Evolutionary conservation across 2,797 vertebrate species (phyloP).

Genomic region (Hyperoplus lanceolatus): DNA sequence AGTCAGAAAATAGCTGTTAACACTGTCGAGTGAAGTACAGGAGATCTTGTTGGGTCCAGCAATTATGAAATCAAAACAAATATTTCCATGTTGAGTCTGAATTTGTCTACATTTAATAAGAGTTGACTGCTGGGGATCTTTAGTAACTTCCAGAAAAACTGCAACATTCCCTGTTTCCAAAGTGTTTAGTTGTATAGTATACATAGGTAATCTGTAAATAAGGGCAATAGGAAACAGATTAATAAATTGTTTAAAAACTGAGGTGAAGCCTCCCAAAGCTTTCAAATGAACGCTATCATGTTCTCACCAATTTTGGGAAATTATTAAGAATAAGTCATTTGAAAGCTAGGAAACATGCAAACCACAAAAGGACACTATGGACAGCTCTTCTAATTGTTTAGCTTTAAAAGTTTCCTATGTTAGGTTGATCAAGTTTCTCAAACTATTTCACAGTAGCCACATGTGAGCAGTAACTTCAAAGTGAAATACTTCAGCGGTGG

Average conservation of each 20-base stretch:
- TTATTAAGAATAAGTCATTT: not conserved
- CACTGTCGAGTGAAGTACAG: not conserved
- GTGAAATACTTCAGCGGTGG: not conserved
- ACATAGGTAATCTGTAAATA: not conserved
- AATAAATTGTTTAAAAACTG: not conserved
- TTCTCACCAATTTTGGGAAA: not conserved
- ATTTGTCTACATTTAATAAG: not conserved
- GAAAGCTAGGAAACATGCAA: not conserved
- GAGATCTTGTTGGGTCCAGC: not conserved
- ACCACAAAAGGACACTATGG: not conserved
- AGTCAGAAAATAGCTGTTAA: slow-evolving; percentile 8
- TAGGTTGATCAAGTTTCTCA: slow-evolving; percentile 2
- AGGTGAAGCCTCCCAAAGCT: not conserved
- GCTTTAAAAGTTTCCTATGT: not conserved
- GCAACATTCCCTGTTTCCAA: not conserved
- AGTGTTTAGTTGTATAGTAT: not conserved
- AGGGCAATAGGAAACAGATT: not conserved
- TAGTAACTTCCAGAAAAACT: not conserved
- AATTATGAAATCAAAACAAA: not conserved
- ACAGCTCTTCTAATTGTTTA: not conserved
- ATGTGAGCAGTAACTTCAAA: slow-evolving; percentile 1
- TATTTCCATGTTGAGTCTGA: too few relatives aligned
- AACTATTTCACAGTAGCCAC: not conserved
- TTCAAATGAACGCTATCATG: not conserved
- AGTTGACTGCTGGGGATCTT: not conserved